Conservation (phyloP, 2,113 vertebrate species). For the Thamnophis sirtalis region DNA sequence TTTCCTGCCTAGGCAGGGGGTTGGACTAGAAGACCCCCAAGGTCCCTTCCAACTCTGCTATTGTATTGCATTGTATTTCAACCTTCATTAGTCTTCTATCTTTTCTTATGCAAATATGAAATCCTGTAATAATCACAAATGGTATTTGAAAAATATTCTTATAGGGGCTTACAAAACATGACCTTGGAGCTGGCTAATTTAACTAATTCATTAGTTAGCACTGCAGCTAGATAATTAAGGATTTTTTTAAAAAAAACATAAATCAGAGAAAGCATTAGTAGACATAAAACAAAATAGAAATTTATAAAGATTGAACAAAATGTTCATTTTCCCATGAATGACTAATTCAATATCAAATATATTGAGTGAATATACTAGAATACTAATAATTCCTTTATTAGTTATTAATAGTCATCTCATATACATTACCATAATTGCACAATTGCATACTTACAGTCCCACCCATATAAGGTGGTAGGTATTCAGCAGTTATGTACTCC, state of each 20-base stretch:
- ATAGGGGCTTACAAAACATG: background rate
- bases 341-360: background rate
- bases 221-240: background rate
- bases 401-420: background rate
- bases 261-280: background rate
- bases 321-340: background rate
- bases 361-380: background rate
- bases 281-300: background rate
- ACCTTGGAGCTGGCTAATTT: background rate
- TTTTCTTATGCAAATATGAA: background rate
- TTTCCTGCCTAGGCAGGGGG: too few species aligned
- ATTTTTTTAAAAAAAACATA: background rate
- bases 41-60: too few species aligned
- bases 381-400: background rate
- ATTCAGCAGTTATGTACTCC: conserved; percentile 80
- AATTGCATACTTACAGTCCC: conserved; percentile 80
- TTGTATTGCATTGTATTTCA: background rate
- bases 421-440: background rate
- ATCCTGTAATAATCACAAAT: background rate
- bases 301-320: background rate
- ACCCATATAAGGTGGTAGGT: conserved; percentile 90
- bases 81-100: background rate
- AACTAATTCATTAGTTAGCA: background rate
- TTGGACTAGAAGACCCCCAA: too few species aligned
- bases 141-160: background rate